Conservation (phyloP, 2,888 invertebrate species). For the Tholera decimalis region DNA sequence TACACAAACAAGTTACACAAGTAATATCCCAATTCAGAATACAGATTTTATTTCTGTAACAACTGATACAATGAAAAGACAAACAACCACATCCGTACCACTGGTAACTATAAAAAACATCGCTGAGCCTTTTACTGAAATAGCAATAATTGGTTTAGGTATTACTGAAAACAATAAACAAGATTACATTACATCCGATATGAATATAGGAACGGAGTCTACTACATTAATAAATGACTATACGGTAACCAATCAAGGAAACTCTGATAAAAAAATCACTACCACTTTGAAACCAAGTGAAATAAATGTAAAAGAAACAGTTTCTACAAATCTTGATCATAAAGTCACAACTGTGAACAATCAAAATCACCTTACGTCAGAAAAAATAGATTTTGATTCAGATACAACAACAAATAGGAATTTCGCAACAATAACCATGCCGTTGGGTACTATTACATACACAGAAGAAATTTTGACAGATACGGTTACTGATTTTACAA, state of each 20-base stretch:
- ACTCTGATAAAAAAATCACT: not conserved
- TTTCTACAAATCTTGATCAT: constrained; percentile 10
- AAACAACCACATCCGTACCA: constrained; percentile 10
- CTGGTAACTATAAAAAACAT: not conserved
- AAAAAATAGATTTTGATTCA: constrained; percentile 6
- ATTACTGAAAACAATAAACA: constrained; percentile 9
- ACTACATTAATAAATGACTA: constrained; percentile 5
- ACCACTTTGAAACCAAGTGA: constrained; percentile 23
- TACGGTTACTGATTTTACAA: constrained; percentile 10
- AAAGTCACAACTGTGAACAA: not conserved
- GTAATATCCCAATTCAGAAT: not conserved
- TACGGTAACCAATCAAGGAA: constrained; percentile 8
- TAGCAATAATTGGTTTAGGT: not conserved
- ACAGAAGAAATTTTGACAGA: constrained; percentile 13
- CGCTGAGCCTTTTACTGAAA: not conserved
- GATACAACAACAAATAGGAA: constrained; percentile 13
- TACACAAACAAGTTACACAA: constrained; percentile 4
- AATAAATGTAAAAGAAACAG: not conserved
- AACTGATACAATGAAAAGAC: constrained; percentile 13
- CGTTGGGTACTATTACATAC: constrained; percentile 8
- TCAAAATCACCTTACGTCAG: constrained; percentile 2
- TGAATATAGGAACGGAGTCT: constrained; percentile 1
- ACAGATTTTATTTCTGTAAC: constrained; percentile 13
- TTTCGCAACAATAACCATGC: constrained; percentile 1
- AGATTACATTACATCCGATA: not conserved